Conservation (phyloP, 2,888 invertebrate species). For the Gandaritis pyraliata region DNA sequence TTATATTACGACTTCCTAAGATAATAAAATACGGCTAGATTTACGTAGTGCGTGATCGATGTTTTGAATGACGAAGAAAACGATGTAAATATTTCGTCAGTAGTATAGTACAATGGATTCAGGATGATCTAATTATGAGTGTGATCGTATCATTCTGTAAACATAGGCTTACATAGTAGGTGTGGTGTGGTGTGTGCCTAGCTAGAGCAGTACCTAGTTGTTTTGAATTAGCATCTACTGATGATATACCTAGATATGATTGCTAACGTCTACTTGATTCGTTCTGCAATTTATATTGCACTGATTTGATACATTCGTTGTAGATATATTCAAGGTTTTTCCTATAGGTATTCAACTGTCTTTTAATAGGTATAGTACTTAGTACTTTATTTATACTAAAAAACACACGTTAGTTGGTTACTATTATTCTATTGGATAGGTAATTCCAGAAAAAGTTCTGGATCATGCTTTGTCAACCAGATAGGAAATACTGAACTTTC, state of each 20-base stretch:
- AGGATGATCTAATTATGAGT: conserved; percentile 45
- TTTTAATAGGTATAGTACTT: too few species aligned
- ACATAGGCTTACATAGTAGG: conserved; percentile 7
- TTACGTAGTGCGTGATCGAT: conserved; percentile 10
- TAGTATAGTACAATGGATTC: conserved; percentile 33
- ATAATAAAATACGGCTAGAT: conserved; percentile 22
- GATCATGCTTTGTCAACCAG: too few species aligned
- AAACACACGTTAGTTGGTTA: too few species aligned
- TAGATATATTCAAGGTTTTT: too few species aligned
- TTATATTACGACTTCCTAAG: conserved; percentile 27
- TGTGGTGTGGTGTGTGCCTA: not conserved
- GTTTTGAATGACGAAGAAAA: conserved; percentile 9
- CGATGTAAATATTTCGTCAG: conserved; percentile 35
- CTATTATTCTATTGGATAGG: too few species aligned
- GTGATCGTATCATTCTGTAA: conserved; percentile 39
- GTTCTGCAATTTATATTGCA: conserved; percentile 1
- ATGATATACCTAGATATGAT: conserved; percentile 10
- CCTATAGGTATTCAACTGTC: not conserved
- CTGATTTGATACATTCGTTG: not conserved
- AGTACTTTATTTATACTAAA: too few species aligned
- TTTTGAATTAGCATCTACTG: conserved; percentile 13
- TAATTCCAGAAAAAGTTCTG: too few species aligned
- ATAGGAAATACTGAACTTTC: too few species aligned
- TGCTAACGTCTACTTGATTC: not conserved
- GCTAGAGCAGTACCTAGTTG: not conserved